Percentiles rank a stretch among this genome's conserved stretches.
phyloP scores from a whole-genome alignment of 1,140 invertebrate species.

The Theocolax elegans region DNA sequence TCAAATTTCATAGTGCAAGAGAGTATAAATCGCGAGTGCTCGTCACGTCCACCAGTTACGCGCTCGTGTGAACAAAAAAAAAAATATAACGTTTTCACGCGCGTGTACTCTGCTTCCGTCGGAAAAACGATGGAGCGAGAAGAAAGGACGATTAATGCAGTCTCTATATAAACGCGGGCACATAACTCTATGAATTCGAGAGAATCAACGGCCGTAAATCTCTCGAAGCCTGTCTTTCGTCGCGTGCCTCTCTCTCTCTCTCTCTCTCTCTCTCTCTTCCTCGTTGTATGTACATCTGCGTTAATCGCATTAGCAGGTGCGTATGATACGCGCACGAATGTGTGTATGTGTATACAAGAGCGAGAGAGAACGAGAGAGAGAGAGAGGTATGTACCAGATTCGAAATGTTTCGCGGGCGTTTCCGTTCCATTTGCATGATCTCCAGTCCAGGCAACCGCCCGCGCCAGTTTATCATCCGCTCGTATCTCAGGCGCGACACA shows the following conservation, averaged over 20 bases:
- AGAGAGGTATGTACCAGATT: neutral
- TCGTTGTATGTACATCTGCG: neutral
- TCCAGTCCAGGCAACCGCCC: slow-evolving; percentile 17
- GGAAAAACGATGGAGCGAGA: neutral
- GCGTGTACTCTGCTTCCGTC: too few relatives aligned
- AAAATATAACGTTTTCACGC: neutral
- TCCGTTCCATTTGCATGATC: slow-evolving; percentile 29
- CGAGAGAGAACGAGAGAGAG: too few relatives aligned
- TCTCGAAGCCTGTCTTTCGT: neutral
- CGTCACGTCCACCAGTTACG: too few relatives aligned
- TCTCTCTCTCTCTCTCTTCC: too few relatives aligned
- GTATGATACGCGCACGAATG: neutral
- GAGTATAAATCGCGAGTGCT: neutral
- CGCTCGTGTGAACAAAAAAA: neutral
- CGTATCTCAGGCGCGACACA: too few relatives aligned
- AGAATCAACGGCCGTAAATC: slow-evolving; percentile 13
- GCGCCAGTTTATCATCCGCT: slow-evolving; percentile 26
- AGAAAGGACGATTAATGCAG: neutral
- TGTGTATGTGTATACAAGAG: too few relatives aligned
- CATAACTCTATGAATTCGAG: neutral
- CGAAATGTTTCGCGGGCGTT: slow-evolving; percentile 29
- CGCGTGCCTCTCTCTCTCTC: too few relatives aligned
- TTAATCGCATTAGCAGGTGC: slow-evolving; percentile 38
- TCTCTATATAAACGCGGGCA: neutral
- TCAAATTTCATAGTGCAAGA: neutral